Conservation (phyloP, 2,113 vertebrate genomes). For the Semnornis frantzii region DNA sequence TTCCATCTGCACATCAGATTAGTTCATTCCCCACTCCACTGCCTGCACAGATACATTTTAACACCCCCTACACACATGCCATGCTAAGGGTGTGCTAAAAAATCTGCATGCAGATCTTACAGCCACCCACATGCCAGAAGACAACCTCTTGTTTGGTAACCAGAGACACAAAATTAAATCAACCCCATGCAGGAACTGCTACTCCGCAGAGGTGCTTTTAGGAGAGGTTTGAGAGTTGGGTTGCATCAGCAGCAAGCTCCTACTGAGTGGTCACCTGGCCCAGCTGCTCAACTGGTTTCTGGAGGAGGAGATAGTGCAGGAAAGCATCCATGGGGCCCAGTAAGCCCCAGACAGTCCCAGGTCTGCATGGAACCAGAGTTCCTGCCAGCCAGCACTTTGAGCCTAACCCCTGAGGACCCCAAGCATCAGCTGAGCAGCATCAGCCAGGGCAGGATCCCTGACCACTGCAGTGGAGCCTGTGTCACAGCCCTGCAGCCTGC, state of each 20-base stretch:
- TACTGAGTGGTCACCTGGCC: background rate
- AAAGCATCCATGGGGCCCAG: background rate
- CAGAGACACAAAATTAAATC: slow-evolving; percentile 13
- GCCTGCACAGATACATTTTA: slow-evolving; percentile 39
- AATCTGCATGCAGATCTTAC: slow-evolving; percentile 34
- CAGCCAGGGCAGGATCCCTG: background rate
- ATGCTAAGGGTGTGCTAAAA: slow-evolving; percentile 57
- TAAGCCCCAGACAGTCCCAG: background rate
- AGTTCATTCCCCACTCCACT: slow-evolving; percentile 12
- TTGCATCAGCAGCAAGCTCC: background rate
- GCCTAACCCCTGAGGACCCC: fast-evolving
- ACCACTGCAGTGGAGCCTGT: background rate
- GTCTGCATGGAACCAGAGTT: background rate
- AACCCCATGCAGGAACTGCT: slow-evolving; percentile 4
- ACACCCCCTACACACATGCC: slow-evolving; percentile 58
- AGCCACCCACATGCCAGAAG: slow-evolving; percentile 62
- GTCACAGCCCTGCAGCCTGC: fast-evolving
- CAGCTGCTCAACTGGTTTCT: background rate
- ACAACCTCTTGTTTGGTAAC: slow-evolving; percentile 53
- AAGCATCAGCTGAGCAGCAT: background rate
- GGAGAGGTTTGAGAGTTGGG: background rate
- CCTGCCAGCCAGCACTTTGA: background rate
- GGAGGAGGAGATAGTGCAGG: background rate
- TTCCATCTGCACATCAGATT: slow-evolving; percentile 20
- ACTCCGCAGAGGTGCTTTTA: background rate